Evolutionary conservation across 2,797 vertebrate genomes (phyloP).

Genomic region (Morelia viridis): DNA sequence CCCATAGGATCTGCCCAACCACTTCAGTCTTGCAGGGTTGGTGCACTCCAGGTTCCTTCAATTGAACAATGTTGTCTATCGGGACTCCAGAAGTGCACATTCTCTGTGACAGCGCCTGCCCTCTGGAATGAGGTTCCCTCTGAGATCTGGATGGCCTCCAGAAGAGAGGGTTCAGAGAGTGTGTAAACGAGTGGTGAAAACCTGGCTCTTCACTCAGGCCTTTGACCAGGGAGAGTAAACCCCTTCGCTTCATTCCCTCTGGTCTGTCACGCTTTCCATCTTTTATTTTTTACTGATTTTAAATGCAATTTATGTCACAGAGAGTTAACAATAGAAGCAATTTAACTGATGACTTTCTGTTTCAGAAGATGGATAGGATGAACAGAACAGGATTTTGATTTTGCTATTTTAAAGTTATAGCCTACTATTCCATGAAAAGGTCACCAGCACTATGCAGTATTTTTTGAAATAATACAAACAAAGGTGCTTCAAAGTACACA

Average conservation of each 20-base stretch:
- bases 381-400: background rate
- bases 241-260: background rate
- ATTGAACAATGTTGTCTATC: background rate
- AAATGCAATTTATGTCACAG: background rate
- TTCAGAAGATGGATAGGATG: background rate
- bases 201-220: background rate
- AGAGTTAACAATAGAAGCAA: background rate
- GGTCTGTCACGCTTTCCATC: background rate
- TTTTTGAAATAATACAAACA: background rate
- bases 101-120: background rate
- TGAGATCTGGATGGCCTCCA: background rate
- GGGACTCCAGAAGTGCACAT: background rate
- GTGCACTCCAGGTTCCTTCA: background rate
- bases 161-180: background rate
- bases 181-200: background rate
- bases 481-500: background rate
- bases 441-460: background rate
- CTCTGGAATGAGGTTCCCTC: background rate
- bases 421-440: background rate
- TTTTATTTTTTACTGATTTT: background rate
- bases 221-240: background rate
- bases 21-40: background rate
- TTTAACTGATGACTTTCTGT: too few relatives aligned
- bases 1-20: background rate
- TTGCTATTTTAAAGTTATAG: background rate